phyloP scores from a whole-genome alignment of 2,888 invertebrate species.

The Sarcophaga variegata region DNA sequence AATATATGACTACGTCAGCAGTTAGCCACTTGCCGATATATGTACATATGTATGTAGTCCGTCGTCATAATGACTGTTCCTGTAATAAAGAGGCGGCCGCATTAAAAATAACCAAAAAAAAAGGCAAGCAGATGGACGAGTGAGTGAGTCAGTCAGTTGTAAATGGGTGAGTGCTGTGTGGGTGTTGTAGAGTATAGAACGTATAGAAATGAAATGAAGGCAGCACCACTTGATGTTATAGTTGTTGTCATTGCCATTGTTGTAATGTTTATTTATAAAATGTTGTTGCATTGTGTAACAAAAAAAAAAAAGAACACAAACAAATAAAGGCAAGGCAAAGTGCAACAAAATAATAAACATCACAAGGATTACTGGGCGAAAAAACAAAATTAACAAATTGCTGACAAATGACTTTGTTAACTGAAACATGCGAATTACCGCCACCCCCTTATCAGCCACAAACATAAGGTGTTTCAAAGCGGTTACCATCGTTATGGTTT shows the following conservation, averaged over 20 bases:
- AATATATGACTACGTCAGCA: conserved; percentile 43
- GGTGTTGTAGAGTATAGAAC: conserved; percentile 1
- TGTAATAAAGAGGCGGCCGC: neutral
- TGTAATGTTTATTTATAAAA: conserved; percentile 3
- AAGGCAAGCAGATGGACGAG: conserved; percentile 44
- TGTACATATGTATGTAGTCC: neutral
- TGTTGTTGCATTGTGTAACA: conserved; percentile 9
- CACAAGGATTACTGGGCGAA: conserved; percentile 30
- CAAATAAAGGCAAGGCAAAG: neutral
- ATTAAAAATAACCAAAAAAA: neutral
- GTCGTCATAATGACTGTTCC: neutral
- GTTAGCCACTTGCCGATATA: neutral
- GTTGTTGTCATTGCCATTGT: neutral
- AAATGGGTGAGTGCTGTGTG: neutral
- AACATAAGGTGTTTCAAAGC: neutral
- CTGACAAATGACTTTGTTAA: conserved; percentile 60
- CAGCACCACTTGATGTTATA: neutral
- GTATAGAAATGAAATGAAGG: neutral
- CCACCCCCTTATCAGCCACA: conserved; percentile 23
- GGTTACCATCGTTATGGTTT: neutral
- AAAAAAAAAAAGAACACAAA: neutral
- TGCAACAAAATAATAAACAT: conserved; percentile 24
- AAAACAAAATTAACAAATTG: conserved; percentile 45
- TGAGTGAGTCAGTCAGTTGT: conserved; percentile 13
- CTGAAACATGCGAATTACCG: conserved; percentile 11